Evolutionary conservation across 2,888 invertebrate genomes (phyloP).

Genomic region (Monoplex corrugatus): DNA sequence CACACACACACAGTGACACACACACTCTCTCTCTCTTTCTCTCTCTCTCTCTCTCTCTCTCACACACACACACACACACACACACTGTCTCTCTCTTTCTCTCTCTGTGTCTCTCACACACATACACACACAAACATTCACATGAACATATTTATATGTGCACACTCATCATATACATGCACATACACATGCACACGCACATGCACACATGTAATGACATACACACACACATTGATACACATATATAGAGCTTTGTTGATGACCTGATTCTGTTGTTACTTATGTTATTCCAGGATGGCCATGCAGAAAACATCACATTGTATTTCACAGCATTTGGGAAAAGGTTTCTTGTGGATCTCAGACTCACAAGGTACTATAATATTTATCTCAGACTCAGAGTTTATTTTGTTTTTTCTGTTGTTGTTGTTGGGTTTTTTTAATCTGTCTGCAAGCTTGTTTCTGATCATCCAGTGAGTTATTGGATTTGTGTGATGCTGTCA

Average conservation of each 20-base stretch:
- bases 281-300: background rate
- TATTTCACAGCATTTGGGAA: slow-evolving; percentile 19
- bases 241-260: background rate
- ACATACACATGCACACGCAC: too few species aligned
- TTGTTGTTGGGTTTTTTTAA: too few species aligned
- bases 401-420: background rate
- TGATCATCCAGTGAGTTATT: too few species aligned
- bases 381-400: background rate
- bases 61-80: slow-evolving; percentile 28
- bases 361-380: background rate
- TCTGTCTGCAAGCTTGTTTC: too few species aligned
- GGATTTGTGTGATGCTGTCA: too few species aligned
- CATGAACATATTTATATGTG: too few species aligned
- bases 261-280: background rate
- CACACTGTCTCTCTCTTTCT: too few species aligned
- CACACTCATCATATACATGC: too few species aligned
- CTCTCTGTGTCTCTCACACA: too few species aligned
- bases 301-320: background rate
- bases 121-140: slow-evolving; percentile 24
- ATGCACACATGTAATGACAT: too few species aligned
- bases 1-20: slow-evolving; percentile 15
- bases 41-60: background rate
- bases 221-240: too few species aligned
- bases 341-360: background rate
- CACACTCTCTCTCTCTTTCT: background rate